These are phyloP conservation scores for Lasioglossum zephyrum DNA, from an alignment of 2,888 invertebrate species.

Conservation along the genomic window DNA sequence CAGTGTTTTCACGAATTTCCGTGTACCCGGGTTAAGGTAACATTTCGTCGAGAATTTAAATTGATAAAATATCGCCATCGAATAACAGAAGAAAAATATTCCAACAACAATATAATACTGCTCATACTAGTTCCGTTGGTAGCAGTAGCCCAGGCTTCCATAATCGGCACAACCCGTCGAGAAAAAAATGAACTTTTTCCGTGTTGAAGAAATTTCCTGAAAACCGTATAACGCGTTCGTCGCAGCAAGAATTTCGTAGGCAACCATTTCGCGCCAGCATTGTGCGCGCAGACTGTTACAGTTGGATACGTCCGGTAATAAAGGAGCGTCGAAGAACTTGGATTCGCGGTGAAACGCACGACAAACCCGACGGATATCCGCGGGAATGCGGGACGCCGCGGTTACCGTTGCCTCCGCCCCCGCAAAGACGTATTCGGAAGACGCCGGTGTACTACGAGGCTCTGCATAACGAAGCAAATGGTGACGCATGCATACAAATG, in stretches of 20 bases:
- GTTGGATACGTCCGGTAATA: not conserved
- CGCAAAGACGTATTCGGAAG: conserved; percentile 35
- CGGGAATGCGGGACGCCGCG: conserved; percentile 21
- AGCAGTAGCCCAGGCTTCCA: not conserved
- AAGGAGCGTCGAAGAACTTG: not conserved
- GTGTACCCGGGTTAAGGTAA: too few relatives aligned
- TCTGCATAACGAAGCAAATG: conserved; percentile 59
- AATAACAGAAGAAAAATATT: not conserved
- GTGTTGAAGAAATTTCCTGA: not conserved
- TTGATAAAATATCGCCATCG: not conserved
- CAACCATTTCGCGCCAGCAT: not conserved
- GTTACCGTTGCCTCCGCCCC: not conserved
- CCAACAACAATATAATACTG: not conserved
- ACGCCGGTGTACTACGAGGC: conserved; percentile 28
- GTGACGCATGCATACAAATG: conserved; percentile 65
- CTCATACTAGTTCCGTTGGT: too few relatives aligned
- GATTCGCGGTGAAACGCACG: not conserved
- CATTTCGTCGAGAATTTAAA: not conserved
- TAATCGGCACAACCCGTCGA: not conserved
- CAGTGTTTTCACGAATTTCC: not conserved
- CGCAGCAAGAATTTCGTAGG: not conserved
- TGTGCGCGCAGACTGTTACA: not conserved
- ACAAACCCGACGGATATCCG: not conserved
- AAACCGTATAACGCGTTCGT: not conserved
- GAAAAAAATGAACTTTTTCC: not conserved